These are phyloP conservation scores for Leucophenga maculata DNA, from an alignment of 2,888 invertebrate genomes.

Conservation along the genomic window DNA sequence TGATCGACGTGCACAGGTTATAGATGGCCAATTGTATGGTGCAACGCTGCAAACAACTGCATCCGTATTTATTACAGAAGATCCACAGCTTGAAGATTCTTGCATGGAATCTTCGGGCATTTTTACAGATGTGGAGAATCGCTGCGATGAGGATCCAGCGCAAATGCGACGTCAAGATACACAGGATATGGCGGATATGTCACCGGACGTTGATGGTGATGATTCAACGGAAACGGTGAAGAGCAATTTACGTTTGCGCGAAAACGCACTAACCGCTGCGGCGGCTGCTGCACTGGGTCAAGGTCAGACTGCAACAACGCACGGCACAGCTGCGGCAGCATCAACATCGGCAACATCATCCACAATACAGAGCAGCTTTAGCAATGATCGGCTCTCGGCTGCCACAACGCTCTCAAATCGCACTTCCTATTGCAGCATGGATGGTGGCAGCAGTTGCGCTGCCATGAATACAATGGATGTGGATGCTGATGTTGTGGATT, in stretches of 20 bases:
- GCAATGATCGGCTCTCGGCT: constrained; percentile 62
- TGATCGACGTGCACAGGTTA: constrained; percentile 86
- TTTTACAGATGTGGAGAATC: constrained; percentile 88
- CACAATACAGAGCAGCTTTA: constrained; percentile 61
- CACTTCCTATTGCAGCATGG: constrained; percentile 69
- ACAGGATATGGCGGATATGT: constrained; percentile 73
- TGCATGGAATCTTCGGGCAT: constrained; percentile 92
- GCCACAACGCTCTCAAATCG: constrained; percentile 66
- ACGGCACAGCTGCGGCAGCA: not conserved
- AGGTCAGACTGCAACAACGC: constrained; percentile 43
- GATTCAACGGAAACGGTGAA: constrained; percentile 73
- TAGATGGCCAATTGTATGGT: constrained; percentile 91
- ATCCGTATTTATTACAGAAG: constrained; percentile 74
- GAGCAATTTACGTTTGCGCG: constrained; percentile 68
- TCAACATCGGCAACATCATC: constrained; percentile 63
- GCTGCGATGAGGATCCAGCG: constrained; percentile 76
- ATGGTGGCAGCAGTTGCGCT: constrained; percentile 56
- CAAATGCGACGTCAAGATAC: constrained; percentile 67
- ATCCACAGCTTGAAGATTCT: constrained; percentile 80
- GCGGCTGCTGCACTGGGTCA: constrained; percentile 53
- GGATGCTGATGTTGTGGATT: constrained; percentile 42
- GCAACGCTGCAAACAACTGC: constrained; percentile 72
- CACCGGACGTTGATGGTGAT: constrained; percentile 75
- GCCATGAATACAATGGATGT: constrained; percentile 56
- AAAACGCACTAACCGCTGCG: constrained; percentile 45